Conservation (phyloP, 2,797 vertebrate species). For the Melanogrammus aeglefinus region DNA sequence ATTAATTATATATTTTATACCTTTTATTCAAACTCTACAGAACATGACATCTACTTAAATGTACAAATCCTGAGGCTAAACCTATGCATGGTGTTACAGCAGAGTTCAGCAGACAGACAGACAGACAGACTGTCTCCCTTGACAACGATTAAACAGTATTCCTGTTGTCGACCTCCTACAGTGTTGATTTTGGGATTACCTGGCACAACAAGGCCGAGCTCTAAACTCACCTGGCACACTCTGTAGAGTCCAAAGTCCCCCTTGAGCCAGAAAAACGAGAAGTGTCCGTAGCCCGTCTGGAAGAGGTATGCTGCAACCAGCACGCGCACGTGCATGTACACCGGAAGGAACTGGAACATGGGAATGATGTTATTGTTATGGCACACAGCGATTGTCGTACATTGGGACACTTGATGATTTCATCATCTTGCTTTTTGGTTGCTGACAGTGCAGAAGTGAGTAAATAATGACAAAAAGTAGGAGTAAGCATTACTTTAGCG, state of each 20-base stretch:
- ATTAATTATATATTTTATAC: too few species aligned
- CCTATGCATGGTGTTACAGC: neutral
- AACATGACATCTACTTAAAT: too few species aligned
- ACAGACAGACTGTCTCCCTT: neutral
- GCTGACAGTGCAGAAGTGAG: too few species aligned
- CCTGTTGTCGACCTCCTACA: too few species aligned
- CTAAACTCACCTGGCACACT: constrained; percentile 86
- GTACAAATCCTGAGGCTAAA: neutral
- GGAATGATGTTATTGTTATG: neutral
- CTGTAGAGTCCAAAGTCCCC: constrained; percentile 95
- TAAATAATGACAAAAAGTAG: too few species aligned
- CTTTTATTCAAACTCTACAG: neutral
- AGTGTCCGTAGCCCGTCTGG: constrained; percentile 98
- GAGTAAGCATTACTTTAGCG: neutral
- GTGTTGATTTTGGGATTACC: neutral
- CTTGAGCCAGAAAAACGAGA: constrained; percentile 98
- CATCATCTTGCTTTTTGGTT: neutral
- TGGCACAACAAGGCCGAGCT: constrained; percentile 18
- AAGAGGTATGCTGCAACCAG: constrained; percentile 97
- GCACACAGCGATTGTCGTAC: neutral
- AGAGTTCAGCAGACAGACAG: neutral
- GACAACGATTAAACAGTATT: neutral
- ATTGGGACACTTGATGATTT: neutral
- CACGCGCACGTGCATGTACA: constrained; percentile 98
- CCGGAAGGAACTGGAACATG: constrained; percentile 88